phyloP scores from a whole-genome alignment of 1,140 invertebrate species.

The Patella vulgata region DNA sequence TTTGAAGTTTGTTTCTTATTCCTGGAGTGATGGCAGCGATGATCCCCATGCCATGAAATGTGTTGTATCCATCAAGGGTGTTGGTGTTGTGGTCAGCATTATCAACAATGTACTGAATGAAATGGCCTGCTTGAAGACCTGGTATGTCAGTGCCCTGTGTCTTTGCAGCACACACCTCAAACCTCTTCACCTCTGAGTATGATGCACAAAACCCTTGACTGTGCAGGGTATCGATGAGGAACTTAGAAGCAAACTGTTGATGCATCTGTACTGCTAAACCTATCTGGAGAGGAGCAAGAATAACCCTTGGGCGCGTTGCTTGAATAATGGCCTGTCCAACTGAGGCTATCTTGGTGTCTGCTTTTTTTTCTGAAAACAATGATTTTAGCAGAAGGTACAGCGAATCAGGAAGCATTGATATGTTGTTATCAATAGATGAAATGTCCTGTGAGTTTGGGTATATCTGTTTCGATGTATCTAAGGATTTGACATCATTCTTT shows the following conservation, averaged over 20 bases:
- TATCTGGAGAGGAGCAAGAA: constrained; percentile 47
- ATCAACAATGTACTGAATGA: constrained; percentile 28
- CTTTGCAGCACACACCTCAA: constrained; percentile 20
- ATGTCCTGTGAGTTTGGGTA: constrained; percentile 21
- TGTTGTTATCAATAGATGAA: constrained; percentile 9
- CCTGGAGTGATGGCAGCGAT: constrained; percentile 25
- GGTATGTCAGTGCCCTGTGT: neutral
- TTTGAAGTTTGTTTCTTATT: neutral
- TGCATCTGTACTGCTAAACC: constrained; percentile 39
- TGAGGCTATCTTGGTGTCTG: constrained; percentile 16
- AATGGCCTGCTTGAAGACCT: neutral
- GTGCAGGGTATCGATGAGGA: constrained; percentile 24
- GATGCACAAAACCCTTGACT: constrained; percentile 27
- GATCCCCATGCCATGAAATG: constrained; percentile 32
- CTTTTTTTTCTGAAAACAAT: constrained; percentile 7
- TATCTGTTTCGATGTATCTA: neutral
- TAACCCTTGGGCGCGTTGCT: constrained; percentile 9
- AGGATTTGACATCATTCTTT: constrained; percentile 25
- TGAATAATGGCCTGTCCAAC: constrained; percentile 28
- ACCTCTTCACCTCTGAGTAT: constrained; percentile 21
- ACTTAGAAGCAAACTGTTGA: constrained; percentile 28
- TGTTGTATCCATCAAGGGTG: constrained; percentile 28
- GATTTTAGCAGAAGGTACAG: constrained; percentile 13
- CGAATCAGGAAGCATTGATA: constrained; percentile 15
- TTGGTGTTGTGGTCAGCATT: constrained; percentile 27